Percentiles rank a stretch among this genome's conserved stretches.
Evolutionary conservation across 2,888 invertebrate genomes (phyloP).

Genomic region (Oeneis ivallda): DNA sequence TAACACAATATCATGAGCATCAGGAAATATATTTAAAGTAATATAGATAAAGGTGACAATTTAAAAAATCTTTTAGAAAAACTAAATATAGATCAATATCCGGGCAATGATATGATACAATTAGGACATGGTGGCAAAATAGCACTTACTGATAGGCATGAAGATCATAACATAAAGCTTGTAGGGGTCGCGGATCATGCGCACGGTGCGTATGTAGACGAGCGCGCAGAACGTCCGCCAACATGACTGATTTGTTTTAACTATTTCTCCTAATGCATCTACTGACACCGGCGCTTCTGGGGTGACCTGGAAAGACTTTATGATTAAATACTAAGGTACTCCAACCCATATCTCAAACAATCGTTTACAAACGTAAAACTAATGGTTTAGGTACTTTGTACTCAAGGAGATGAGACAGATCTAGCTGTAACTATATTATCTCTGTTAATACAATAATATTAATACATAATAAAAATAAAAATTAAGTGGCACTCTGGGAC

Average conservation of each 20-base stretch:
- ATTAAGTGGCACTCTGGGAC: too few species aligned
- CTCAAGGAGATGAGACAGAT: too few species aligned
- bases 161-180: conserved; percentile 88
- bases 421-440: too few species aligned
- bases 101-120: background rate
- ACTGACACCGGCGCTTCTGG: conserved; percentile 76
- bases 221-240: conserved; percentile 85
- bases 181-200: conserved; percentile 86
- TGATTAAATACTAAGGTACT: too few species aligned
- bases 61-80: background rate
- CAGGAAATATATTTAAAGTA: too few species aligned
- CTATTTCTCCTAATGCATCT: conserved; percentile 83
- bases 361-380: too few species aligned
- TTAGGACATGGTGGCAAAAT: background rate
- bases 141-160: conserved; percentile 83
- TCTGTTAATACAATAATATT: too few species aligned
- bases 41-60: background rate
- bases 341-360: too few species aligned
- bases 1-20: too few species aligned
- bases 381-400: too few species aligned
- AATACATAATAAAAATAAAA: too few species aligned
- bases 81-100: background rate
- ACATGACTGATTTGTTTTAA: conserved; percentile 83
- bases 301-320: conserved; percentile 60
- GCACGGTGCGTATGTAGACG: conserved; percentile 83